Percentiles rank a stretch among this genome's conserved stretches.
Conservation (phyloP, 2,888 invertebrate genomes). For the Lagria hirta region DNA sequence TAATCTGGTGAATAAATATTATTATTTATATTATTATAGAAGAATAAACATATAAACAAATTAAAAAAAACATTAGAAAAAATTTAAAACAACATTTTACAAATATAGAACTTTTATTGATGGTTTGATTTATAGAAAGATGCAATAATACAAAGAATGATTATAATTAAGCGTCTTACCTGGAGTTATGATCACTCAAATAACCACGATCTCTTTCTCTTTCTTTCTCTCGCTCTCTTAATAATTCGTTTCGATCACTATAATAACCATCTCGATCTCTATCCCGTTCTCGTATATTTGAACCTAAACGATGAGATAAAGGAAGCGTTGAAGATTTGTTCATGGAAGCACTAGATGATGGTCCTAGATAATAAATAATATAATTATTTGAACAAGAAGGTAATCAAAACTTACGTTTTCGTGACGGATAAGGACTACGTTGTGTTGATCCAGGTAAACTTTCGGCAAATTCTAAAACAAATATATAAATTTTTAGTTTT, state of each 20-base stretch:
- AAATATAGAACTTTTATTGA: too few relatives aligned
- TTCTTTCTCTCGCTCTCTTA: slow-evolving; percentile 71
- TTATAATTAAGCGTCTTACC: slow-evolving; percentile 53
- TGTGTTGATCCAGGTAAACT: slow-evolving; percentile 81
- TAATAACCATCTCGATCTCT: slow-evolving; percentile 78
- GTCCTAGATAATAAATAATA: slow-evolving; percentile 48
- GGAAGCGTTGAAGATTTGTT: slow-evolving; percentile 84
- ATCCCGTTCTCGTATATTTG: slow-evolving; percentile 62
- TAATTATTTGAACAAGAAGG: slow-evolving; percentile 10
- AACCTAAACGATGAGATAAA: slow-evolving; percentile 70
- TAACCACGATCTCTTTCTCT: slow-evolving; percentile 69
- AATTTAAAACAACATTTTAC: too few relatives aligned
- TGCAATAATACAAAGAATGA: neutral
- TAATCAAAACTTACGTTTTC: slow-evolving; percentile 72
- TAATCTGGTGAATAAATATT: too few relatives aligned
- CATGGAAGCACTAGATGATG: slow-evolving; percentile 67
- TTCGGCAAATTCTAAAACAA: slow-evolving; percentile 78
- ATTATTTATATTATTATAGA: too few relatives aligned
- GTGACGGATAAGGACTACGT: slow-evolving; percentile 81
- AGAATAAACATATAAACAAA: too few relatives aligned
- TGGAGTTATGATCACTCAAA: slow-evolving; percentile 78
- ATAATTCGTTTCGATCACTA: slow-evolving; percentile 84
- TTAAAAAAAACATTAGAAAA: too few relatives aligned
- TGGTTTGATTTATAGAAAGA: neutral
- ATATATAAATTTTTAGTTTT: neutral